Evolutionary conservation across 2,797 vertebrate species (phyloP).

Genomic region (Momotus momota): DNA sequence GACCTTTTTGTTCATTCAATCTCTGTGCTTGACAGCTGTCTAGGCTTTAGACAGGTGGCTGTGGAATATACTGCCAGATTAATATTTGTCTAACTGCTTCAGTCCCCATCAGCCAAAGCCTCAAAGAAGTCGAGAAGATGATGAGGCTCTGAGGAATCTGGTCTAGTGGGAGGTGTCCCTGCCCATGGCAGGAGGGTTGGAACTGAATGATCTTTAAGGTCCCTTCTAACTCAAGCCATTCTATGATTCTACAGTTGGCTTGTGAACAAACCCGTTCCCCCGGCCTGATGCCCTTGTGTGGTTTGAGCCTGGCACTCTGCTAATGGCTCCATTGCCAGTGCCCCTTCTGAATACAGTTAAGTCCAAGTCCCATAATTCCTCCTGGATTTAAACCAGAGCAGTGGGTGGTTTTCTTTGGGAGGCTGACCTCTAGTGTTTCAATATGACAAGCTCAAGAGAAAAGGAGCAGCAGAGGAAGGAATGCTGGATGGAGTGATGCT

Average conservation of each 20-base stretch:
- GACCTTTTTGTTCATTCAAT: background rate
- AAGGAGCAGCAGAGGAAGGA: background rate
- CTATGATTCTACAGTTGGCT: background rate
- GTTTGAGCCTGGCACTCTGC: background rate
- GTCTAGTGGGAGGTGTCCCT: too few species aligned
- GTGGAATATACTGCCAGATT: background rate
- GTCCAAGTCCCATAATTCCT: background rate
- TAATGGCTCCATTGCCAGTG: background rate
- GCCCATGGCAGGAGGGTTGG: too few species aligned
- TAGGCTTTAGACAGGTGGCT: background rate
- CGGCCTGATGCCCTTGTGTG: background rate
- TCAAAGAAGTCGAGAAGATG: background rate
- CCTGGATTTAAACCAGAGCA: constrained; percentile 47
- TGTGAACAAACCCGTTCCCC: background rate
- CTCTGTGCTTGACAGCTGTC: background rate
- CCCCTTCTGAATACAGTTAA: background rate
- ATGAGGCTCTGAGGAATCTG: too few species aligned
- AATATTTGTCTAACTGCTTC: background rate
- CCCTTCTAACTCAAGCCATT: too few species aligned
- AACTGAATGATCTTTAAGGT: too few species aligned
- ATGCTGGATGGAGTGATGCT: background rate
- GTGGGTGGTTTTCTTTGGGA: constrained; percentile 53
- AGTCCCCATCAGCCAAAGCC: background rate
- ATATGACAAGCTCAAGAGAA: constrained; percentile 15
- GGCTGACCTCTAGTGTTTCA: constrained; percentile 57